These are phyloP conservation scores for Menidia menidia DNA, from an alignment of 2,797 vertebrate genomes.

Conservation along the genomic window DNA sequence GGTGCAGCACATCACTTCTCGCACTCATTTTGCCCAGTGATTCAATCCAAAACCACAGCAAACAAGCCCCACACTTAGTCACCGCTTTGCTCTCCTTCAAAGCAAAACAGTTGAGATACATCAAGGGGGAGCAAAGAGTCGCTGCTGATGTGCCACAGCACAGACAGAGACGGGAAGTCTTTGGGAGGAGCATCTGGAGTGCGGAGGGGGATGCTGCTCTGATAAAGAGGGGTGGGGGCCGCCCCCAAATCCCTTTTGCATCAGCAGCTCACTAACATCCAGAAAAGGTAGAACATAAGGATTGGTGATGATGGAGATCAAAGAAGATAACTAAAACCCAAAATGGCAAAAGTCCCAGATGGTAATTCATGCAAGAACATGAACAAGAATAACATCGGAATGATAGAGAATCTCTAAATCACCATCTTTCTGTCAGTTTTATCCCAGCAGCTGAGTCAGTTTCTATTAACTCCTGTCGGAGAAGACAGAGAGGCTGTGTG, in stretches of 20 bases:
- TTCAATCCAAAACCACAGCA: conserved; percentile 8
- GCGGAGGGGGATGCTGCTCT: conserved; percentile 53
- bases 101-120: conserved; percentile 52
- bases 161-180: conserved; percentile 57
- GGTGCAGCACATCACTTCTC: conserved; percentile 5
- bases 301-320: conserved; percentile 48
- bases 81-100: conserved; percentile 58
- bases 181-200: conserved; percentile 59
- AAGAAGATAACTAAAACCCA: conserved; percentile 53
- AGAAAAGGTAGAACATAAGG: conserved; percentile 50
- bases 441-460: conserved; percentile 57
- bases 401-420: conserved; percentile 33
- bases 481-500: conserved; percentile 39
- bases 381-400: conserved; percentile 47
- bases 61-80: conserved; percentile 42
- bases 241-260: conserved; percentile 66
- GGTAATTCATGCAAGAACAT: conserved; percentile 47
- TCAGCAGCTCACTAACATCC: conserved; percentile 49
- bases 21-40: conserved; percentile 9
- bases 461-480: conserved; percentile 52
- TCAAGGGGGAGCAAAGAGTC: conserved; percentile 58
- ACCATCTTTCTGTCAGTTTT: conserved; percentile 4
- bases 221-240: conserved; percentile 63
- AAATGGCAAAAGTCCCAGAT: conserved; percentile 53
- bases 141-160: conserved; percentile 52